These are phyloP conservation scores for Brachionus angularis DNA, from an alignment of 1,140 invertebrate genomes.

Conservation along the genomic window DNA sequence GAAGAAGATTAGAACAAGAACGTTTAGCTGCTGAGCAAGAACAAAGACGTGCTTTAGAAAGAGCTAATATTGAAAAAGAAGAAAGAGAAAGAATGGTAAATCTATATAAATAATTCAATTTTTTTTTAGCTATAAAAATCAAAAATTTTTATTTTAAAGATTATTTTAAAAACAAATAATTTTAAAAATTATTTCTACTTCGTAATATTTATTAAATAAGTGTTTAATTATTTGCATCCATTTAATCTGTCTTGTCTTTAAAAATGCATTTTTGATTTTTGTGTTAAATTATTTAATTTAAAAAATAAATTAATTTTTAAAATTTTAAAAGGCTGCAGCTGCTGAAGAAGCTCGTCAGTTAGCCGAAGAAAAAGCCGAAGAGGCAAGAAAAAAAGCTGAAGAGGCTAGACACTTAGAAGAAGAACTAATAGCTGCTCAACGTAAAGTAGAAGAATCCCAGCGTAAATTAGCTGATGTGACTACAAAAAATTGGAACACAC, in stretches of 20 bases:
- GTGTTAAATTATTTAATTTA: not conserved
- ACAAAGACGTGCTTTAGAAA: conserved; percentile 19
- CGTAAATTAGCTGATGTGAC: conserved; percentile 25
- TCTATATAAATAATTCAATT: too few species aligned
- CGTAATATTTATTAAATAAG: too few species aligned
- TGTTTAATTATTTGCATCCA: too few species aligned
- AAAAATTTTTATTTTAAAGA: not conserved
- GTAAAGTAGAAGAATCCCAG: conserved; percentile 28
- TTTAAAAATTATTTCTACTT: too few species aligned
- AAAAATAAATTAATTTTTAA: too few species aligned
- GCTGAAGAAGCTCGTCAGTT: conserved; percentile 40
- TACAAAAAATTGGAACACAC: conserved; percentile 3
- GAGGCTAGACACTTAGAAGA: conserved; percentile 33
- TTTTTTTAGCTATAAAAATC: not conserved
- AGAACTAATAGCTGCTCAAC: conserved; percentile 24
- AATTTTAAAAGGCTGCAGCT: not conserved
- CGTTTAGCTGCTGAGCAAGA: conserved; percentile 33
- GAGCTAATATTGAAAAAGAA: conserved; percentile 35
- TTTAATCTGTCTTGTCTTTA: too few species aligned
- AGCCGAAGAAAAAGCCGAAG: conserved; percentile 40
- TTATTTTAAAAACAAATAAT: not conserved
- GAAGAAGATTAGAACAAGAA: conserved; percentile 24
- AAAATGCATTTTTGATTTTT: not conserved
- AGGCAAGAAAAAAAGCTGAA: conserved; percentile 25
- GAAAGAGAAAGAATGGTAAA: conserved; percentile 39